Conservation (phyloP, 2,888 invertebrate species). For the Trimorus sp. region DNA sequence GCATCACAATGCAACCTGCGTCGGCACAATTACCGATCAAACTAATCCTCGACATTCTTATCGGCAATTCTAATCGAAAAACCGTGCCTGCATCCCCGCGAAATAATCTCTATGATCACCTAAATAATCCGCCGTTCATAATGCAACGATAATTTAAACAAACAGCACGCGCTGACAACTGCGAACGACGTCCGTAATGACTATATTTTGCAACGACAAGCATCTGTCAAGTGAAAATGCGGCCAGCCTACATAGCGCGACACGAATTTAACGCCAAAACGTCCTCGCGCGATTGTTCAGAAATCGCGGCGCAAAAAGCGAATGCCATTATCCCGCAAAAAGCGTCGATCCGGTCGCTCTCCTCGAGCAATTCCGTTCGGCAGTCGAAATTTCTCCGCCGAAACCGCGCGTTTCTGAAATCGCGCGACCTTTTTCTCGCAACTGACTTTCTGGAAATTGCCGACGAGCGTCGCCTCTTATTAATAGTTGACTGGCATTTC, state of each 20-base stretch:
- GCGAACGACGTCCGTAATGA: conserved; percentile 7
- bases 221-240: conserved; percentile 25
- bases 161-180: not conserved
- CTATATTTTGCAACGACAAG: conserved; percentile 30
- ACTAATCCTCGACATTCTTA: not conserved
- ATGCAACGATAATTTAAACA: not conserved
- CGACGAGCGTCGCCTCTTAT: not conserved
- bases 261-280: conserved; percentile 17
- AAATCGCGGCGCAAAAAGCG: no score
- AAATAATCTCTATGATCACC: not conserved
- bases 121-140: not conserved
- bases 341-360: no score
- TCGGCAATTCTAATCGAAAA: not conserved
- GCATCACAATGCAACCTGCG: no score
- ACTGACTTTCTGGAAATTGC: no score
- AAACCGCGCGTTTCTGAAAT: no score
- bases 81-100: not conserved
- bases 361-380: no score
- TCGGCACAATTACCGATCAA: conserved; percentile 26
- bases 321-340: no score
- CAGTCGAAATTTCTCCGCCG: no score
- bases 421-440: no score
- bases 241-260: conserved; percentile 11
- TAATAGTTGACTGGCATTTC: conserved; percentile 51
- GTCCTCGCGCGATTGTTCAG: not conserved